These are phyloP conservation scores for Ochotona curzoniae DNA, from an alignment of 2,113 vertebrate genomes.

Conservation along the genomic window DNA sequence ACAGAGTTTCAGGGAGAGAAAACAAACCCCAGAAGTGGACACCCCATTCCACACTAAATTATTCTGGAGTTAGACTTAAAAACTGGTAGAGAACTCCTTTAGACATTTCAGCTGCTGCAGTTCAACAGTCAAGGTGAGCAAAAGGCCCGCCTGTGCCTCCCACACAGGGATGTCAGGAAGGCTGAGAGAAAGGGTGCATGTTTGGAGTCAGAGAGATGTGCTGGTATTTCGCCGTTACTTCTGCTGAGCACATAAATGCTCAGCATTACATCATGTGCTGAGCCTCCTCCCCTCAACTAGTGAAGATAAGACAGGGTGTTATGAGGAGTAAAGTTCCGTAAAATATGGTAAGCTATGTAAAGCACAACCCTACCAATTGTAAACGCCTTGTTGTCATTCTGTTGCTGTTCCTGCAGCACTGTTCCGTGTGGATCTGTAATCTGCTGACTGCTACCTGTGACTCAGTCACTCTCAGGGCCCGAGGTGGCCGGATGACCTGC, in stretches of 20 bases:
- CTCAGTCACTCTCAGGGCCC: neutral
- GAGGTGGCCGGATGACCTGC: neutral
- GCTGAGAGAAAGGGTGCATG: neutral
- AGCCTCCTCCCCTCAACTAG: neutral
- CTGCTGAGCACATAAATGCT: neutral
- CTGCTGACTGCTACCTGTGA: accelerated
- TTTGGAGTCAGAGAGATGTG: too few relatives aligned
- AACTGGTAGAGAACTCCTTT: conserved; percentile 30
- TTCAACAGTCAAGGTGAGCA: neutral
- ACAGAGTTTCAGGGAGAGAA: neutral
- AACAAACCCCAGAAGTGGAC: neutral
- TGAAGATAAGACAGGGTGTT: neutral
- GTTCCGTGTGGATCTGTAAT: neutral
- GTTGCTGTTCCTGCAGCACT: too few relatives aligned
- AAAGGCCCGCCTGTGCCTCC: neutral
- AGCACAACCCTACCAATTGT: neutral
- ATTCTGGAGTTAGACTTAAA: neutral
- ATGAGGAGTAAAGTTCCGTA: neutral
- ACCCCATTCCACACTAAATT: neutral
- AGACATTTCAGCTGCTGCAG: neutral
- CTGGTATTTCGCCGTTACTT: too few relatives aligned
- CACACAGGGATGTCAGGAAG: neutral
- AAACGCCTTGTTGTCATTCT: neutral
- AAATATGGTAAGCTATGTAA: neutral
- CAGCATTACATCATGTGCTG: neutral